phyloP scores from a whole-genome alignment of 1,140 invertebrate species.

The Pantala flavescens region DNA sequence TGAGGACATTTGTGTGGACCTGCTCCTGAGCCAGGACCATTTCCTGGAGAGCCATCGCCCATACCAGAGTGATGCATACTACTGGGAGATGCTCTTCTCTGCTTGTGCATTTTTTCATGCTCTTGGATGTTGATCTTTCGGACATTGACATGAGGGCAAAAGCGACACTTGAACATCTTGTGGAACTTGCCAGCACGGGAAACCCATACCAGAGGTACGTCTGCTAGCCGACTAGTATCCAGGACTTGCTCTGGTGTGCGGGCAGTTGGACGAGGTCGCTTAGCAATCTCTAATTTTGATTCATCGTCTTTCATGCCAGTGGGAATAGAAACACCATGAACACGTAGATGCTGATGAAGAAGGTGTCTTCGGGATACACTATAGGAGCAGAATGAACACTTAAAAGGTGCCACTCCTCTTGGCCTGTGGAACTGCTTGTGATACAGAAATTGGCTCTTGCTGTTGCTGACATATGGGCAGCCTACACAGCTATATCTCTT shows the following conservation, averaged over 20 bases:
- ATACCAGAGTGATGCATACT: background rate
- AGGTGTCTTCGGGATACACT: slow-evolving; percentile 69
- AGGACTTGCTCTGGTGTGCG: slow-evolving; percentile 22
- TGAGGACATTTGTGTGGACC: slow-evolving; percentile 50
- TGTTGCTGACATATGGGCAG: slow-evolving; percentile 72
- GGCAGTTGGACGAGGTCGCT: slow-evolving; percentile 16
- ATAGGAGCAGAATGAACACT: slow-evolving; percentile 70
- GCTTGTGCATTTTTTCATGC: slow-evolving; percentile 75
- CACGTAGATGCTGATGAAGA: slow-evolving; percentile 63
- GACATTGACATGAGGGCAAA: slow-evolving; percentile 71
- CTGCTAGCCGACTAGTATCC: slow-evolving; percentile 35
- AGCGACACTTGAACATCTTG: slow-evolving; percentile 77
- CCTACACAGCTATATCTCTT: slow-evolving; percentile 57
- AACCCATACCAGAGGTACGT: slow-evolving; percentile 60
- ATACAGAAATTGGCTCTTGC: slow-evolving; percentile 72
- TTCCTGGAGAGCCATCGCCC: background rate
- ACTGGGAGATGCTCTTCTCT: slow-evolving; percentile 27
- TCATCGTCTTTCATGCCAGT: slow-evolving; percentile 13
- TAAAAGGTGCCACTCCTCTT: slow-evolving; percentile 52
- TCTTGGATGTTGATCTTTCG: slow-evolving; percentile 69
- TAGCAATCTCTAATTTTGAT: slow-evolving; percentile 13
- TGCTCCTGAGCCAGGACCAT: slow-evolving; percentile 32
- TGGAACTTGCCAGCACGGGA: slow-evolving; percentile 54
- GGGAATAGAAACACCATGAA: slow-evolving; percentile 50
- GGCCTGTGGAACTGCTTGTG: slow-evolving; percentile 74